phyloP scores from a whole-genome alignment of 1,140 invertebrate species.

The Calephelis virginiensis region DNA sequence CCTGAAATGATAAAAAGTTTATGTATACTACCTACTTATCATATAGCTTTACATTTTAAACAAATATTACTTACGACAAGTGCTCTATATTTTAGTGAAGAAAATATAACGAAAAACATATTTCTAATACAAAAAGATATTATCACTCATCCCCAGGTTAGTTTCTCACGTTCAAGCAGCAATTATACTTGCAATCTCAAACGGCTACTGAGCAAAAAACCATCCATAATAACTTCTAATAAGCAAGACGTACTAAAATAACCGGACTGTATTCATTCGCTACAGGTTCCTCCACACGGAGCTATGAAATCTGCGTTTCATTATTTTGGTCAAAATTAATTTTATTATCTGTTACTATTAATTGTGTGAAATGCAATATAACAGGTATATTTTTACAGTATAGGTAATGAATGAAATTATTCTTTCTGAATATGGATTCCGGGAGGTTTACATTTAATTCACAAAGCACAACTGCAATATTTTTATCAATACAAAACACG shows the following conservation, averaged over 20 bases:
- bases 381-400: no score
- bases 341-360: neutral
- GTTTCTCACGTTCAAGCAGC: conserved; percentile 47
- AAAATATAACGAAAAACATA: neutral
- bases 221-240: conserved; percentile 59
- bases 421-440: no score
- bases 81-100: no score
- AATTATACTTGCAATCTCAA: conserved; percentile 50
- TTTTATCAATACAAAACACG: no score
- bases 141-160: conserved; percentile 19
- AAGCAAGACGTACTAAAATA: conserved; percentile 49
- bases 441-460: no score
- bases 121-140: conserved; percentile 5
- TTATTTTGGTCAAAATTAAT: neutral
- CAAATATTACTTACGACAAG: no score
- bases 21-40: no score
- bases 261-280: conserved; percentile 27
- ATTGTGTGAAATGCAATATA: no score
- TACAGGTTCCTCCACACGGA: neutral
- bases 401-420: no score
- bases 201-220: conserved; percentile 43
- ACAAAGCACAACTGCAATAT: no score
- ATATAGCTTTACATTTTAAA: no score
- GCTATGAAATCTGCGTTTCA: neutral
- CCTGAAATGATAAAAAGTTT: no score